Conservation (phyloP, 2,888 invertebrate species). For the Andrena flavipes region DNA sequence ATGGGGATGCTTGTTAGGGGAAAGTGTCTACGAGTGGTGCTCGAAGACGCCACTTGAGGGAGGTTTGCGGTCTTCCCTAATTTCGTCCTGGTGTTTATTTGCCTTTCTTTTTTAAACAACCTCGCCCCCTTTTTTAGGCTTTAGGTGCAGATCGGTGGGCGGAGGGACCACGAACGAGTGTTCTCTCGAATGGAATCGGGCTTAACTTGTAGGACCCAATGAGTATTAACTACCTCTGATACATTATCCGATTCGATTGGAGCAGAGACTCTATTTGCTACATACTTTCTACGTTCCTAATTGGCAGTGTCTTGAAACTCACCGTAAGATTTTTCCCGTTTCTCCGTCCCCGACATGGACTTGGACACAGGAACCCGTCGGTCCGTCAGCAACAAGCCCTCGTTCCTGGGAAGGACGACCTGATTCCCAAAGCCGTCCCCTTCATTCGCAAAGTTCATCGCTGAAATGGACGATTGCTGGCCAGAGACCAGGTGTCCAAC, state of each 20-base stretch:
- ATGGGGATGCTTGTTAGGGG: slow-evolving; percentile 11
- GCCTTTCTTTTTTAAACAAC: background rate
- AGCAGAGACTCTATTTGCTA: background rate
- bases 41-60: slow-evolving; percentile 15
- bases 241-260: too few species aligned
- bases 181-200: too few species aligned
- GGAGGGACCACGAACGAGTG: too few species aligned
- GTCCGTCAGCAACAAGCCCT: slow-evolving; percentile 70
- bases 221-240: too few species aligned
- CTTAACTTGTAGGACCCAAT: too few species aligned
- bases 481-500: slow-evolving; percentile 81
- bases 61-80: slow-evolving; percentile 5
- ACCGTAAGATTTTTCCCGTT: slow-evolving; percentile 73
- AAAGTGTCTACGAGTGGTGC: slow-evolving; percentile 5
- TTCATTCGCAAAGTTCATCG: slow-evolving; percentile 45
- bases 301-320: slow-evolving; percentile 17
- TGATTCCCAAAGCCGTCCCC: slow-evolving; percentile 81
- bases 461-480: slow-evolving; percentile 54
- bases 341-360: slow-evolving; percentile 28
- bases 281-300: background rate
- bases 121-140: background rate
- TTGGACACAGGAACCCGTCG: slow-evolving; percentile 53
- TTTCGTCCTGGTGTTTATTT: slow-evolving; percentile 14
- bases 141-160: background rate
- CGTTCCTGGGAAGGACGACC: slow-evolving; percentile 84